A percentile compares a stretch with the other conserved stretches of the same genome.
These are phyloP conservation scores for Cataglyphis cursor DNA, from an alignment of 2,888 invertebrate species.

Conservation along the genomic window DNA sequence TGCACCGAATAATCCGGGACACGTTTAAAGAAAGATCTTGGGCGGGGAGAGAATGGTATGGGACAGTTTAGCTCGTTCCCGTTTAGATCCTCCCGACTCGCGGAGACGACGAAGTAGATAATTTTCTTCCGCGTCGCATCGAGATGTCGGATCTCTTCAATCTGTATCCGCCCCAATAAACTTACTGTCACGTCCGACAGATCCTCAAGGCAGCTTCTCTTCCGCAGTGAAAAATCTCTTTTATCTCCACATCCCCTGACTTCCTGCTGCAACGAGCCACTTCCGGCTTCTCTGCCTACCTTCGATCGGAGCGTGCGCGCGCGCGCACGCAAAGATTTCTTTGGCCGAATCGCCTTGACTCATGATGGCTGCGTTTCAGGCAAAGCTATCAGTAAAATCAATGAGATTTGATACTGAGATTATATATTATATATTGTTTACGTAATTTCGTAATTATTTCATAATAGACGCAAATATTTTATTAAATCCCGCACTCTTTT, in stretches of 20 bases:
- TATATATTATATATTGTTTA: neutral
- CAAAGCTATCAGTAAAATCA: slow-evolving; percentile 27
- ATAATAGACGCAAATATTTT: neutral
- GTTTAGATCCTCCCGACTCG: slow-evolving; percentile 50
- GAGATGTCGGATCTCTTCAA: slow-evolving; percentile 66
- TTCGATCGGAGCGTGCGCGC: slow-evolving; percentile 11
- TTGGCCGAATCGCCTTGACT: slow-evolving; percentile 34
- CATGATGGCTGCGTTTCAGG: slow-evolving; percentile 34
- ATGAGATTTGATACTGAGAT: slow-evolving; percentile 29
- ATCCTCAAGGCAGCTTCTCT: slow-evolving; percentile 56
- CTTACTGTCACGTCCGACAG: slow-evolving; percentile 72
- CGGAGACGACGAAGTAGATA: slow-evolving; percentile 73
- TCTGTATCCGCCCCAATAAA: slow-evolving; percentile 74
- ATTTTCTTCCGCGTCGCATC: slow-evolving; percentile 70
- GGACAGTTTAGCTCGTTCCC: slow-evolving; percentile 58
- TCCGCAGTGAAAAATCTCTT: slow-evolving; percentile 61
- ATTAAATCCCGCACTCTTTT: neutral
- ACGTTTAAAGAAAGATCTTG: slow-evolving; percentile 44
- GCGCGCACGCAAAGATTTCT: slow-evolving; percentile 37
- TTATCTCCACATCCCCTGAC: slow-evolving; percentile 53
- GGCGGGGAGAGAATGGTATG: slow-evolving; percentile 39
- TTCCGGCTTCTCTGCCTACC: slow-evolving; percentile 47
- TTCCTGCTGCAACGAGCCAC: slow-evolving; percentile 60
- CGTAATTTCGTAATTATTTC: neutral
- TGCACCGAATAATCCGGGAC: slow-evolving; percentile 53